Percentiles rank a stretch among this genome's conserved stretches.
Conservation (phyloP, 2,113 vertebrate species). For the Colinus virginianus region DNA sequence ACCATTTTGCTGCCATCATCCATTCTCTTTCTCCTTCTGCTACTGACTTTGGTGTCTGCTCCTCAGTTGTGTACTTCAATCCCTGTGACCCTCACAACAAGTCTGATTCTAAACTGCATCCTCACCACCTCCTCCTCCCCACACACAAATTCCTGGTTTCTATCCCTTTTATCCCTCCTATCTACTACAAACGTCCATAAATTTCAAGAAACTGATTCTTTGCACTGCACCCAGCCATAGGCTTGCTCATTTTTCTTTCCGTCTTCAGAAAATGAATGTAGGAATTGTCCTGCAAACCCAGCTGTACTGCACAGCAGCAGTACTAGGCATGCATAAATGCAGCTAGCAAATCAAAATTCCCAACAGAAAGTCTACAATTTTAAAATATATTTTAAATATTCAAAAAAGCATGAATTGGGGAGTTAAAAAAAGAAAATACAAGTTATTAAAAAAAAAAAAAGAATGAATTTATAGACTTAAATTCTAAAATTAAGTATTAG, state of each 20-base stretch:
- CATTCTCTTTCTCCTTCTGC: neutral
- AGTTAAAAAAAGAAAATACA: neutral
- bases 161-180: neutral
- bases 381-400: neutral
- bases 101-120: neutral
- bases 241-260: neutral
- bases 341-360: neutral
- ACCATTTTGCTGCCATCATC: fast-evolving
- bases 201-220: neutral
- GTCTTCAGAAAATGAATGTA: neutral
- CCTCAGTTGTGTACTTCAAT: neutral
- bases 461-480: neutral
- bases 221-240: fast-evolving
- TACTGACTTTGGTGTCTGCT: neutral
- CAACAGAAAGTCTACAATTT: neutral
- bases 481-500: neutral
- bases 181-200: neutral
- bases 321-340: neutral
- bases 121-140: neutral
- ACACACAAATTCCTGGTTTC: neutral
- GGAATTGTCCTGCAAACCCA: neutral
- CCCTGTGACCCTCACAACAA: neutral
- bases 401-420: neutral
- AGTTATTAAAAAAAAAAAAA: neutral
- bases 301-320: neutral